Percentiles rank a stretch among this genome's conserved stretches.
These are phyloP conservation scores for Antechinus stuartii DNA, from an alignment of 2,113 vertebrate genomes.

Conservation along the genomic window DNA sequence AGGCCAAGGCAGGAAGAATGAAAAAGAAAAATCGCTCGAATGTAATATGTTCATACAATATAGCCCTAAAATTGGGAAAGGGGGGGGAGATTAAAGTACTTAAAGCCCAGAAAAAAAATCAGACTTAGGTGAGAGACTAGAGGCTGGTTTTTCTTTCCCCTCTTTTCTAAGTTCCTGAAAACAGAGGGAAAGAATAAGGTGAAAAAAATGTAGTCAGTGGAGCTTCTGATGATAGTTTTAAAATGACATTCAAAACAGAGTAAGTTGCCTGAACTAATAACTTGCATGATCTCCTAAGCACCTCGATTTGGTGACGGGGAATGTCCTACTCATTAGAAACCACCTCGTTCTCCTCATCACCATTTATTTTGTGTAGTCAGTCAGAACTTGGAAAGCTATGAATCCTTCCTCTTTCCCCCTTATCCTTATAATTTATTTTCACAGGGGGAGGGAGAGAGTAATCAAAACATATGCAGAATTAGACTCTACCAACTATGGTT, in stretches of 20 bases:
- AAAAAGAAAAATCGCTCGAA: not conserved
- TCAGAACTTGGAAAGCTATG: not conserved
- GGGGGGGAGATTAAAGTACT: too few species aligned
- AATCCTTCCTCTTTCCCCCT: not conserved
- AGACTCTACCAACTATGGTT: accelerated
- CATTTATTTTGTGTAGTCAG: not conserved
- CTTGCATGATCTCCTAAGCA: not conserved
- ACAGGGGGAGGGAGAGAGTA: not conserved
- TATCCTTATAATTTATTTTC: not conserved
- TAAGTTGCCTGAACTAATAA: not conserved
- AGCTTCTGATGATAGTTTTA: not conserved
- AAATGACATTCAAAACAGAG: not conserved
- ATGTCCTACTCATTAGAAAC: not conserved
- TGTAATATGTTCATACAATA: not conserved
- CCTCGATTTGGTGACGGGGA: not conserved
- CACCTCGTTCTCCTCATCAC: not conserved
- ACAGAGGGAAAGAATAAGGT: not conserved
- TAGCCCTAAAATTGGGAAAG: not conserved
- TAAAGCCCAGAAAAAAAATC: not conserved
- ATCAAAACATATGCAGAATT: not conserved
- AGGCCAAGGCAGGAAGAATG: not conserved
- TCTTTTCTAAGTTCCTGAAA: not conserved
- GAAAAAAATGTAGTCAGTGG: too few species aligned
- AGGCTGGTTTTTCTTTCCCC: accelerated
- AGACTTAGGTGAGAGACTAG: accelerated